These are phyloP conservation scores for Caenorhabditis auriculariae DNA, from an alignment of 2,888 invertebrate species.

Conservation along the genomic window DNA sequence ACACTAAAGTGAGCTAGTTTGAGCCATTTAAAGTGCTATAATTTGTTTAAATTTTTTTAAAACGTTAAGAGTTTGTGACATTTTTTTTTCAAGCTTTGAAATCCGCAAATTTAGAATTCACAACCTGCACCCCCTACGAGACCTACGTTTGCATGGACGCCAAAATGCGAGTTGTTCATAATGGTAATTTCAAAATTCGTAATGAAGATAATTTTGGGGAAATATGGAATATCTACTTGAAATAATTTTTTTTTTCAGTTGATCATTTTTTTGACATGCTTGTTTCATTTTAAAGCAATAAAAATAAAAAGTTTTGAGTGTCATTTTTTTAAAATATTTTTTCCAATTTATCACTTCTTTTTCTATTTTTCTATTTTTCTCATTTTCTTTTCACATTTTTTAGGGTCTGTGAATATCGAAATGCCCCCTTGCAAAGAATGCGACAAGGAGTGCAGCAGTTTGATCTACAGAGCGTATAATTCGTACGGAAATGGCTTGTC, in stretches of 20 bases:
- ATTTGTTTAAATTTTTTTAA: neutral
- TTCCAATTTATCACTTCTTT: too few relatives aligned
- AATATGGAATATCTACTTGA: too few relatives aligned
- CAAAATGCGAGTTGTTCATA: slow-evolving; percentile 18
- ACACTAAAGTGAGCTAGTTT: too few relatives aligned
- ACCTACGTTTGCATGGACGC: slow-evolving; percentile 37
- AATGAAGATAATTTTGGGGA: too few relatives aligned
- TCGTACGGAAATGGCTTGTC: slow-evolving; percentile 53
- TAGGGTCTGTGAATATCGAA: slow-evolving; percentile 9
- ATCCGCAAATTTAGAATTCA: slow-evolving; percentile 38
- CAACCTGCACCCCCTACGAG: slow-evolving; percentile 35
- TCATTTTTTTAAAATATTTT: too few relatives aligned
- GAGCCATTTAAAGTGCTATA: too few relatives aligned
- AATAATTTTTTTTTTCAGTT: too few relatives aligned
- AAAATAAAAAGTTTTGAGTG: too few relatives aligned
- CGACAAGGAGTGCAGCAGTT: slow-evolving; percentile 23
- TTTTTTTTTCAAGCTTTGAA: neutral
- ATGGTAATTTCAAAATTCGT: too few relatives aligned
- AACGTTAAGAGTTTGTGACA: neutral
- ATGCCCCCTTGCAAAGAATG: slow-evolving; percentile 23
- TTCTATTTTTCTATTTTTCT: neutral
- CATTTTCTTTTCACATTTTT: too few relatives aligned
- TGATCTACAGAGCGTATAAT: slow-evolving; percentile 51
- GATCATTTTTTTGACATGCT: too few relatives aligned
- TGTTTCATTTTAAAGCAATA: too few relatives aligned